Conservation (phyloP, 2,888 invertebrate genomes). For the Lagria hirta region DNA sequence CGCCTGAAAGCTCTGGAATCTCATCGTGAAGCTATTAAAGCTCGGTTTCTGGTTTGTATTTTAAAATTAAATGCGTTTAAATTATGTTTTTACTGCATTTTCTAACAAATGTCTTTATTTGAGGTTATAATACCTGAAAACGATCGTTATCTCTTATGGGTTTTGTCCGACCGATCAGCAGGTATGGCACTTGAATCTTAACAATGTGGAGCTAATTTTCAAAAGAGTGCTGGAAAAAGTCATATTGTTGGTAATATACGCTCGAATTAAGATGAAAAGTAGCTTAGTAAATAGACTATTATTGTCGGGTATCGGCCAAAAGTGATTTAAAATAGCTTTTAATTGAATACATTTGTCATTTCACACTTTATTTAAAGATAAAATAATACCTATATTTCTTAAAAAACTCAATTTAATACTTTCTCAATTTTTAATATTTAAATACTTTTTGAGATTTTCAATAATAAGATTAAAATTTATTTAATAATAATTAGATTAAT, state of each 20-base stretch:
- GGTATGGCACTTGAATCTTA: neutral
- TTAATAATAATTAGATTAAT: too few species aligned
- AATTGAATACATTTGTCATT: too few species aligned
- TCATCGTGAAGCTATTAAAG: slow-evolving; percentile 28
- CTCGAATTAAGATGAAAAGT: slow-evolving; percentile 12
- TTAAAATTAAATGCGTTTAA: slow-evolving; percentile 39
- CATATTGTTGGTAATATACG: slow-evolving; percentile 15
- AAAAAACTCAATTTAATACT: too few species aligned
- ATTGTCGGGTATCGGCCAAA: too few species aligned
- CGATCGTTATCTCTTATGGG: slow-evolving; percentile 36
- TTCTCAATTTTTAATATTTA: too few species aligned
- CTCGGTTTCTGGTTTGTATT: slow-evolving; percentile 39
- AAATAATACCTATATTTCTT: too few species aligned
- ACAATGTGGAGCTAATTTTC: slow-evolving; percentile 26
- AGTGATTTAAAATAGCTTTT: too few species aligned
- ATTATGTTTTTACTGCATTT: slow-evolving; percentile 37
- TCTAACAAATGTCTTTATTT: slow-evolving; percentile 41
- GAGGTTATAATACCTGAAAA: slow-evolving; percentile 35
- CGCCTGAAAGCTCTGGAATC: slow-evolving; percentile 18
- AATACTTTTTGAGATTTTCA: too few species aligned
- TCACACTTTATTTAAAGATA: too few species aligned
- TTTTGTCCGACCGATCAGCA: slow-evolving; percentile 22
- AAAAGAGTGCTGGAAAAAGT: slow-evolving; percentile 1
- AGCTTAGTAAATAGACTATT: too few species aligned
- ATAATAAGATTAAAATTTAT: too few species aligned